phyloP scores from a whole-genome alignment of 2,113 vertebrate genomes.

The Xiphophorus couchianus region DNA sequence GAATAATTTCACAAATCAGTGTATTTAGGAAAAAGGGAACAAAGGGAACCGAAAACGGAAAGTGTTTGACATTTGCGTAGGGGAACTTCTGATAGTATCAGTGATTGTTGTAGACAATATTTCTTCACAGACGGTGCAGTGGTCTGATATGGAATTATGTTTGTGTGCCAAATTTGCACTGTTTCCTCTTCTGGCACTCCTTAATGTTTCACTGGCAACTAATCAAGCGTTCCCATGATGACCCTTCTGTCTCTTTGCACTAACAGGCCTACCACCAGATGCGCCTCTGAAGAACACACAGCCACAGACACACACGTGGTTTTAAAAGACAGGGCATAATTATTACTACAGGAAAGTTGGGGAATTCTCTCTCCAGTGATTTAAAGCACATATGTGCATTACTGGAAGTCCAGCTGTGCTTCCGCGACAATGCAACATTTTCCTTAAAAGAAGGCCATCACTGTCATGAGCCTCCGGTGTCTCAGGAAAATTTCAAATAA shows the following conservation, averaged over 20 bases:
- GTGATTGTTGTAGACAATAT: conserved; percentile 54
- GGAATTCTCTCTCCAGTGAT: conserved; percentile 51
- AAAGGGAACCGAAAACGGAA: conserved; percentile 17
- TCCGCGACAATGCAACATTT: conserved; percentile 47
- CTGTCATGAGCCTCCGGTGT: conserved; percentile 57
- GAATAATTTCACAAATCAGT: no score
- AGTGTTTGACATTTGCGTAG: conserved; percentile 46
- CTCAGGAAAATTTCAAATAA: conserved; percentile 66
- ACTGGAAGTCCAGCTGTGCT: conserved; percentile 34
- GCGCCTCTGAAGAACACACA: conserved; percentile 72
- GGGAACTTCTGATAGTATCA: conserved; percentile 33
- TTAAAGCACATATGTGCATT: conserved; percentile 51
- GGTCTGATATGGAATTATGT: conserved; percentile 52
- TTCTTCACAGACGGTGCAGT: conserved; percentile 52
- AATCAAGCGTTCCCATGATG: conserved; percentile 78
- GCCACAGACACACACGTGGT: conserved; percentile 22
- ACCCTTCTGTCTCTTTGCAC: conserved; percentile 79
- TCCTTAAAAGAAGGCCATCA: conserved; percentile 42
- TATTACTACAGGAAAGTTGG: conserved; percentile 58
- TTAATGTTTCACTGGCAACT: conserved; percentile 73
- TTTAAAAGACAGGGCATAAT: conserved; percentile 50
- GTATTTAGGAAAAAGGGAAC: no score
- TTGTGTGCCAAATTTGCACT: conserved; percentile 69
- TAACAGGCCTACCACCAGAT: conserved; percentile 81
- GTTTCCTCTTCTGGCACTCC: conserved; percentile 73